Evolutionary conservation across 92 coral and sea anemone genomes (phyloP).

Genomic region (Diadumene lineata): DNA sequence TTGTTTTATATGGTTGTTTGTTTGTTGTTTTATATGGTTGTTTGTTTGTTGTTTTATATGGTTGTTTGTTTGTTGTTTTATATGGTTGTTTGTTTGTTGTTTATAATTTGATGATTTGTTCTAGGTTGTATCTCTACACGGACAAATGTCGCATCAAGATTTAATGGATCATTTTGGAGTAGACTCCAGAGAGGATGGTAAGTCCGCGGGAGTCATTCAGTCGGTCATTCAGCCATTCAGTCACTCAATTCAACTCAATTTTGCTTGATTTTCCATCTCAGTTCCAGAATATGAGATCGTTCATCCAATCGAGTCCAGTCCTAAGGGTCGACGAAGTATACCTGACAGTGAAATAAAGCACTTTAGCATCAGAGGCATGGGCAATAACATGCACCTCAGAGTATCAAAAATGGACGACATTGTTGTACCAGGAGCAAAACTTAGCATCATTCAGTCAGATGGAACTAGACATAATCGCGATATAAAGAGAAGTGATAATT

Average conservation of each 20-base stretch:
- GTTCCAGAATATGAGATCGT: slow-evolving; percentile 79
- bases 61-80: neutral
- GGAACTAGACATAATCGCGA: slow-evolving; percentile 43
- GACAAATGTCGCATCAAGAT: slow-evolving; percentile 75
- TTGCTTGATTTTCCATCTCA: neutral
- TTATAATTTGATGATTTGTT: neutral
- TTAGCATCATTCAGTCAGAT: slow-evolving; percentile 51
- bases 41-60: neutral
- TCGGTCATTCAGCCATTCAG: neutral
- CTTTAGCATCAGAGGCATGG: slow-evolving; percentile 55
- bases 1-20: too few relatives aligned
- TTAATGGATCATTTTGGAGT: slow-evolving; percentile 69
- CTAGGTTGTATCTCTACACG: slow-evolving; percentile 48
- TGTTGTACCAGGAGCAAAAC: slow-evolving; percentile 56
- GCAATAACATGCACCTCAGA: slow-evolving; percentile 62
- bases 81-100: too few relatives aligned
- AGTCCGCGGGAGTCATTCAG: neutral
- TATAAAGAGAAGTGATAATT: slow-evolving; percentile 38
- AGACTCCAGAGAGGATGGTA: slow-evolving; percentile 70
- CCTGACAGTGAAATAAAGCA: neutral
- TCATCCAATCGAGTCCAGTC: slow-evolving; percentile 61
- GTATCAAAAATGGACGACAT: slow-evolving; percentile 45
- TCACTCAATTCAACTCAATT: neutral
- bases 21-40: too few relatives aligned
- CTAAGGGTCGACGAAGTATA: slow-evolving; percentile 38